Percentiles rank a stretch among this genome's conserved stretches.
phyloP scores from a whole-genome alignment of 2,888 invertebrate genomes.

The Metellina segmentata region DNA sequence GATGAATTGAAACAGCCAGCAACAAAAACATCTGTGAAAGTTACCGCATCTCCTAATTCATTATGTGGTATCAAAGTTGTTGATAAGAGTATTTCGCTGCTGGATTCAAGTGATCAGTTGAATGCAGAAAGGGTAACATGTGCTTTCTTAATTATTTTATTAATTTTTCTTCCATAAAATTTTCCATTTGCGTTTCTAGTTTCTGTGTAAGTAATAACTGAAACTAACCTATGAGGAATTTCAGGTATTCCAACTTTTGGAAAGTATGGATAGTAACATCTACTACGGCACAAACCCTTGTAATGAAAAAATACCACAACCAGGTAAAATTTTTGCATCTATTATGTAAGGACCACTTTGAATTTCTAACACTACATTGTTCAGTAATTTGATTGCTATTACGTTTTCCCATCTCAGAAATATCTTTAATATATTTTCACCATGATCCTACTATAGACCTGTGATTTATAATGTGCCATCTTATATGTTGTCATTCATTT shows the following conservation, averaged over 20 bases:
- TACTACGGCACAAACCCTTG: slow-evolving; percentile 61
- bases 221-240: neutral
- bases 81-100: slow-evolving; percentile 84
- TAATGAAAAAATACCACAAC: slow-evolving; percentile 57
- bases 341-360: too few species aligned
- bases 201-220: neutral
- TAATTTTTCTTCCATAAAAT: neutral
- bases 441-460: too few species aligned
- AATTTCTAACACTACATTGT: too few species aligned
- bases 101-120: slow-evolving; percentile 80
- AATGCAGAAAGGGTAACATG: slow-evolving; percentile 66
- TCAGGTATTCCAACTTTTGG: slow-evolving; percentile 54
- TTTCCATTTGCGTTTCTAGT: neutral
- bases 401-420: too few species aligned
- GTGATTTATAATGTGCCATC: too few species aligned
- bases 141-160: neutral
- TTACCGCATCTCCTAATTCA: slow-evolving; percentile 83
- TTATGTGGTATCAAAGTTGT: slow-evolving; percentile 84
- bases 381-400: too few species aligned
- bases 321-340: slow-evolving; percentile 31
- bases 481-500: too few species aligned
- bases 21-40: slow-evolving; percentile 82
- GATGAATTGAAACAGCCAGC: slow-evolving; percentile 83
- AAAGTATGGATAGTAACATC: slow-evolving; percentile 42
- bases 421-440: too few species aligned